phyloP scores from a whole-genome alignment of 2,797 vertebrate species.

The Paramormyrops hopkinsi region DNA sequence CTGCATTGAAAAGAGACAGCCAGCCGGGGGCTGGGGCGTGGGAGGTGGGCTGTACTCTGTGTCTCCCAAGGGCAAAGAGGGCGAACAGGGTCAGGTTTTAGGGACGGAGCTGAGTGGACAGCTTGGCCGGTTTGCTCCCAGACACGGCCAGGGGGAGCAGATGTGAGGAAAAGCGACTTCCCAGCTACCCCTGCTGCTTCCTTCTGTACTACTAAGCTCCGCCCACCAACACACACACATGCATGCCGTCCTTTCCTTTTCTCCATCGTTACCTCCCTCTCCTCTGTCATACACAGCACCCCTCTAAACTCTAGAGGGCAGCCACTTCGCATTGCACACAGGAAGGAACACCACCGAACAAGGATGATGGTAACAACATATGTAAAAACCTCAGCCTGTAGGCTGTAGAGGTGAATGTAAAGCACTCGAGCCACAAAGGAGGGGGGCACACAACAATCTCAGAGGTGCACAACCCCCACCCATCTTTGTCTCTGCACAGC shows the following conservation, averaged over 20 bases:
- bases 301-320: not conserved
- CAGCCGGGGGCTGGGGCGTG: not conserved
- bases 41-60: not conserved
- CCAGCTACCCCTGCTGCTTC: not conserved
- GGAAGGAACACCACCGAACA: not conserved
- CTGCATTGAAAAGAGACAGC: not conserved
- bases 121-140: conserved; percentile 21
- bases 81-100: not conserved
- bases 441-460: not conserved
- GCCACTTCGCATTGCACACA: not conserved
- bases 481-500: not conserved
- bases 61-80: not conserved
- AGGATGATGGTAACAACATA: not conserved
- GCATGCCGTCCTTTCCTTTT: not conserved
- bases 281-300: not conserved
- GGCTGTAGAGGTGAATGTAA: not conserved
- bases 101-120: not conserved
- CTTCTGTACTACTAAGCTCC: conserved; percentile 14
- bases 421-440: not conserved
- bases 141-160: conserved; percentile 34
- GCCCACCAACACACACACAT: conserved; percentile 23
- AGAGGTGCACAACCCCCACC: not conserved
- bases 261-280: not conserved
- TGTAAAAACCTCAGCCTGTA: not conserved
- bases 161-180: conserved; percentile 24